Percentiles rank a stretch among this genome's conserved stretches.
Evolutionary conservation across 2,113 vertebrate genomes (phyloP).

Genomic region (Vidua macroura): DNA sequence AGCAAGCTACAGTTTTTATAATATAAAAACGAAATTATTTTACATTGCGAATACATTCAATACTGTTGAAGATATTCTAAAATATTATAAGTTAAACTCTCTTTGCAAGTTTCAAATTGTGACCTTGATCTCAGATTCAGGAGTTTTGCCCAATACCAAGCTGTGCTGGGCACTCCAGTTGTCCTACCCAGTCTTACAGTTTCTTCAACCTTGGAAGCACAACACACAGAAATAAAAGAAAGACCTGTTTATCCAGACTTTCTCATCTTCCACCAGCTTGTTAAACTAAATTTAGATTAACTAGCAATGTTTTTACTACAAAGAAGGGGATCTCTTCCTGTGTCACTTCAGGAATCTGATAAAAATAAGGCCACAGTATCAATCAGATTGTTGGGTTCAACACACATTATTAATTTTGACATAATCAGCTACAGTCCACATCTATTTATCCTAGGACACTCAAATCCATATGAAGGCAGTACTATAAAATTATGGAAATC

Average conservation of each 20-base stretch:
- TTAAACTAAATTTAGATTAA: neutral
- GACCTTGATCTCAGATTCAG: neutral
- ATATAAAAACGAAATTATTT: neutral
- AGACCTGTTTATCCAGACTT: neutral
- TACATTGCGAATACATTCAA: neutral
- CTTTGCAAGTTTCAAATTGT: neutral
- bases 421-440: neutral
- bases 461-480: neutral
- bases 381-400: neutral
- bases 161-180: neutral
- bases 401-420: neutral
- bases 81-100: neutral
- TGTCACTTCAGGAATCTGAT: neutral
- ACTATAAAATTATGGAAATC: conserved; percentile 12
- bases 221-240: neutral
- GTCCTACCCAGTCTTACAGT: neutral
- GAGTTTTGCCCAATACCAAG: neutral
- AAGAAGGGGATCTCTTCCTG: neutral
- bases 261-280: neutral
- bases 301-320: neutral
- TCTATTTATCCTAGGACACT: neutral
- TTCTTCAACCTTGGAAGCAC: neutral
- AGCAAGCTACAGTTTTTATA: neutral
- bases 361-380: neutral
- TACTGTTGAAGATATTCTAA: neutral